Evolutionary conservation across 2,797 vertebrate genomes (phyloP).

Genomic region (Yasuhikotakia modesta): DNA sequence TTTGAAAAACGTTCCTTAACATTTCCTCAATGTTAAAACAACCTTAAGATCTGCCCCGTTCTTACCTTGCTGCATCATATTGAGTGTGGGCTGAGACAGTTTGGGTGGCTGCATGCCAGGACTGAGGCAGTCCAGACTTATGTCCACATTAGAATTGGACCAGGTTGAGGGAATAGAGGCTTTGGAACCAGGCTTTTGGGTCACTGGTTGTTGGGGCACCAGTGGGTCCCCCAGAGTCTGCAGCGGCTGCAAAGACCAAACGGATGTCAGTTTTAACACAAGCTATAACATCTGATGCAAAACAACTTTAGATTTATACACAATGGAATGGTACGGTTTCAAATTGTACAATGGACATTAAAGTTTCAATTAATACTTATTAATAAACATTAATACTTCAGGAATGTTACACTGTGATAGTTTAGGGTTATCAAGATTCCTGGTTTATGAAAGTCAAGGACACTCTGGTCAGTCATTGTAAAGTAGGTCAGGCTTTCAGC

Average conservation of each 20-base stretch:
- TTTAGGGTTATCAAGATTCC: constrained; percentile 43
- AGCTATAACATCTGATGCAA: neutral
- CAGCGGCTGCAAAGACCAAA: constrained; percentile 75
- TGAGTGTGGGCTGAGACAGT: constrained; percentile 89
- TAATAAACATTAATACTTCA: constrained; percentile 35
- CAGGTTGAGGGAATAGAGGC: constrained; percentile 88
- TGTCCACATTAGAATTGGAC: constrained; percentile 95
- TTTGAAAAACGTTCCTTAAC: too few relatives aligned
- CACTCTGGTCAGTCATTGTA: constrained; percentile 63
- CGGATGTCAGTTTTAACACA: constrained; percentile 8
- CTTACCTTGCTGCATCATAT: constrained; percentile 83
- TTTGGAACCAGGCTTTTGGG: constrained; percentile 81
- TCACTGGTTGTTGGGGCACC: constrained; percentile 79
- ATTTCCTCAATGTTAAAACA: neutral
- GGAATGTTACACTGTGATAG: constrained; percentile 31
- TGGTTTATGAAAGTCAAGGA: constrained; percentile 33
- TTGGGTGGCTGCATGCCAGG: constrained; percentile 92
- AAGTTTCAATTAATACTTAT: too few relatives aligned
- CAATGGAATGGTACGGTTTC: too few relatives aligned
- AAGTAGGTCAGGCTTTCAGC: constrained; percentile 78
- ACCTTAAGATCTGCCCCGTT: constrained; percentile 21
- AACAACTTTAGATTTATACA: constrained; percentile 1
- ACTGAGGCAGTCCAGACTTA: constrained; percentile 94
- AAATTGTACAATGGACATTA: constrained; percentile 6
- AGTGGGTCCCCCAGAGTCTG: constrained; percentile 82